A percentile compares a stretch with the other conserved stretches of the same genome.
phyloP scores from a whole-genome alignment of 2,113 vertebrate genomes.

The Odontophorus gujanensis region DNA sequence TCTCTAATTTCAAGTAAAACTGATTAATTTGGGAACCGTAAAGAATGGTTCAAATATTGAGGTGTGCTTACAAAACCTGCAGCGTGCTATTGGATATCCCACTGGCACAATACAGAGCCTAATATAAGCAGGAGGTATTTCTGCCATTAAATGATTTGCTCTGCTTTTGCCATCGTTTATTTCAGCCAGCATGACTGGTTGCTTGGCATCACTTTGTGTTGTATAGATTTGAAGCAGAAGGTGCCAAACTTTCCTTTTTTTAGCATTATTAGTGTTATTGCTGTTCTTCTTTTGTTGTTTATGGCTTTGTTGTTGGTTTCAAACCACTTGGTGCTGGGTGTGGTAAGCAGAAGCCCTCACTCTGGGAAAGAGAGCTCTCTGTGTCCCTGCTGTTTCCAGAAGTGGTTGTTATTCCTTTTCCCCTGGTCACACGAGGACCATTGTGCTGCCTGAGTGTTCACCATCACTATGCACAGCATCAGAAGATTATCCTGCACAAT shows the following conservation, averaged over 20 bases:
- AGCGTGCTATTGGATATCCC: background rate
- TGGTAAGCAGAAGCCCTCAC: slow-evolving; percentile 54
- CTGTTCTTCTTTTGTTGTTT: slow-evolving; percentile 12
- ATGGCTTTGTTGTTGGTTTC: slow-evolving; percentile 71
- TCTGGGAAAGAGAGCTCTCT: slow-evolving; percentile 30
- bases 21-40: background rate
- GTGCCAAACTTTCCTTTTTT: slow-evolving; percentile 42
- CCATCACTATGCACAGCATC: background rate
- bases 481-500: slow-evolving; percentile 27
- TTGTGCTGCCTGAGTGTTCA: background rate
- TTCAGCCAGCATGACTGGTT: background rate
- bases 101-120: background rate
- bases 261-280: slow-evolving; percentile 5
- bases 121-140: slow-evolving; percentile 10
- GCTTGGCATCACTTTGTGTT: background rate
- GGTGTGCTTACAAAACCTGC: background rate
- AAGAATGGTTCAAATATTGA: background rate
- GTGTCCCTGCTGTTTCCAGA: background rate
- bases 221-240: slow-evolving; percentile 11
- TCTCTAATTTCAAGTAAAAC: background rate
- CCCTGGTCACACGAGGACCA: background rate
- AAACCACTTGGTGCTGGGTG: slow-evolving; percentile 69
- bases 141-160: slow-evolving; percentile 11
- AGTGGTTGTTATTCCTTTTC: background rate
- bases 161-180: background rate